Base-by-base conservation (phyloP, 1,140 invertebrate genomes). In the Monochamus saltuarius region DNA sequence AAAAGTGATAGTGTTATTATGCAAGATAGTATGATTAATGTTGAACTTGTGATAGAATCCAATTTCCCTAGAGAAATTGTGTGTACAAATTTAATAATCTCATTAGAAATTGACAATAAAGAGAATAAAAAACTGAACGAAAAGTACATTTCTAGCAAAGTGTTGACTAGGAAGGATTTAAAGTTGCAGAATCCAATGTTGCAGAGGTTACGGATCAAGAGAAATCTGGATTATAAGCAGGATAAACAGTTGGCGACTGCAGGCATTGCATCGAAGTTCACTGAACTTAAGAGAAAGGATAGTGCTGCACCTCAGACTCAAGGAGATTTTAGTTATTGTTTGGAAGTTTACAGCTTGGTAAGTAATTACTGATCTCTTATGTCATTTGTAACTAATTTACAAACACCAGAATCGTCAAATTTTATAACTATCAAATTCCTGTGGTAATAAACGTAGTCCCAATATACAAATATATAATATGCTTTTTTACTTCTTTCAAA, bases 161-260 rank as follows among this genome's bases (percentile, higher is more conserved):
- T 64, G 13, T 46, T 75, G 14, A 70, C 62, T 0, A 60, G 61
- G 36, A 78, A 85, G 56, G 83, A 87, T 64, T 77, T 84, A 69
- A 86, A 85, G 78, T 73, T 79, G 50, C 76, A 75, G 19, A 83
- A 87, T 75, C 80, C 80, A 22, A 75, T 81, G 57, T 70, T 87
- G 59, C 78, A 81, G 53, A 80, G 83, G 51, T 77, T 92, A 52
- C 80, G 87, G 64, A 83, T 92, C 61, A 82, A 84, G 43, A 83
- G 87, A 1, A 85, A 87, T 70, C 75, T 91, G 29, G 87, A 91
- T 67, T 88, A 87, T 64, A 89, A 91, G 72, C 85, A 93, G 72
- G 90, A 94, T 71, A 89, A 87, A 69, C 87, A 84, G 54, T 73
- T 91, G 4, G 84, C 83, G 56, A 83, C 84, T 56, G 87, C 86